phyloP scores from a whole-genome alignment of 1,140 invertebrate genomes.

The Megalopta genalis region DNA sequence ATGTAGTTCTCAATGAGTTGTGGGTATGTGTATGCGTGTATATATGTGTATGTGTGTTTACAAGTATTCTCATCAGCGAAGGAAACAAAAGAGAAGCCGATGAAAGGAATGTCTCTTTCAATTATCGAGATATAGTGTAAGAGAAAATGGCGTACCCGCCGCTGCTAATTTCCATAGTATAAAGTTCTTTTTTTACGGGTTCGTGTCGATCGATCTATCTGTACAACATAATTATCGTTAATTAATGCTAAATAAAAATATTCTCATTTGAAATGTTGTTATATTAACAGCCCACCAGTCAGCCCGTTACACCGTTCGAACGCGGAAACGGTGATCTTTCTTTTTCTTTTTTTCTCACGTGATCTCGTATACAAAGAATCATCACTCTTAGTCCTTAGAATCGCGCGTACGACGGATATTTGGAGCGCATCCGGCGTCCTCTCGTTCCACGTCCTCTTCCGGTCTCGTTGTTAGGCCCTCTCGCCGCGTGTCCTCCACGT shows the following conservation, averaged over 20 bases:
- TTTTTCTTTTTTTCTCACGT: not conserved
- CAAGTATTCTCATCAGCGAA: not conserved
- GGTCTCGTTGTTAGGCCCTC: slow-evolving; percentile 59
- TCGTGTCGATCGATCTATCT: slow-evolving; percentile 3
- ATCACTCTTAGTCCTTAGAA: slow-evolving; percentile 25
- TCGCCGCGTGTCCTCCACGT: slow-evolving; percentile 58
- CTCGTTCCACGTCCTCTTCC: slow-evolving; percentile 66
- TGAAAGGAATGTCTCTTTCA: slow-evolving; percentile 29
- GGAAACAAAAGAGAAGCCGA: too few species aligned
- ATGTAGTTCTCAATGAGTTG: not conserved
- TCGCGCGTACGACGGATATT: slow-evolving; percentile 61
- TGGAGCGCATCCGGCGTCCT: slow-evolving; percentile 65
- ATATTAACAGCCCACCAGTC: slow-evolving; percentile 34
- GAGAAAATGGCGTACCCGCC: not conserved
- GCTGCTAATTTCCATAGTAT: not conserved
- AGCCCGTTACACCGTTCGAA: slow-evolving; percentile 15
- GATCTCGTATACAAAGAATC: slow-evolving; percentile 5
- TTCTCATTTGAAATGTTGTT: slow-evolving; percentile 15
- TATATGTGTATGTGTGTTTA: too few species aligned
- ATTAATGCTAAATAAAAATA: slow-evolving; percentile 28
- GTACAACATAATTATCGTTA: slow-evolving; percentile 19
- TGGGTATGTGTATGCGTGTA: too few species aligned
- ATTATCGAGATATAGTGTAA: not conserved
- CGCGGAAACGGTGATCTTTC: not conserved
- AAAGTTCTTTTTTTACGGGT: not conserved